Base-by-base conservation (phyloP, 2,113 vertebrate species). In the Phalacrocorax carbo region DNA sequence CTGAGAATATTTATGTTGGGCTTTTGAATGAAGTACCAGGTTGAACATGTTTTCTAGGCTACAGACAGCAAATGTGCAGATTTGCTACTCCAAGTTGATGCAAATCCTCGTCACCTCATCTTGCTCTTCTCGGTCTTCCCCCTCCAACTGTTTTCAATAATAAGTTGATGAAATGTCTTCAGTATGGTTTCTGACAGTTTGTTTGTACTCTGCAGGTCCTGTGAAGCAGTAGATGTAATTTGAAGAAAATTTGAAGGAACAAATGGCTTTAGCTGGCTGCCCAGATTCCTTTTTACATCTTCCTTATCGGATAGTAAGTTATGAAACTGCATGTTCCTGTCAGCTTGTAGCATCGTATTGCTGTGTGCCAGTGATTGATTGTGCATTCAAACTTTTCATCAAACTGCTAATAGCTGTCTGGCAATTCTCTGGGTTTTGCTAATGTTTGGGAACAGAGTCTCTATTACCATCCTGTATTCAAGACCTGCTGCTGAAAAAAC, bases 201-300 rank as follows among this genome's bases (percentile, higher is more conserved):
- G 90, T 97, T 58, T 97, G 97, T 97, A 81, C 66, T 93, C 73
- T 88, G n/a, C 97, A 97, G 97, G 96, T 97, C 90, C 94, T 62
- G 82, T 65, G 71, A 69, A 65, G 94, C 96, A 95, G 96, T 97
- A 96, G 95, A 96, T 97, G 97, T 97, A 87, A 97, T 91, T 82
- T 86, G 96, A 97, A 98, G 97, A 97, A 86, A 92, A 88, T 73
- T 57, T 95, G 96, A 80, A 96, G 90, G 95, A 97, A 89, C 97
- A 97, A 92, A 99, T 99, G 99, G 99, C 99, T 98, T 98, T 99
- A 97, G 98, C 99, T 69, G 99, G 99, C 95, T 99, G 98, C 96
- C 99, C 98, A 51, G 99, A 99, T 97, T 99, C 99, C 97, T 99
- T 99, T 97, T 96, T 99, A 90, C 98, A 99, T 97, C 99, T 98